Evolutionary conservation across 1,140 invertebrate genomes (phyloP), one percentile per base, ranked within the genome.

Genomic region (Pemphigus obesinymphae): DNA sequence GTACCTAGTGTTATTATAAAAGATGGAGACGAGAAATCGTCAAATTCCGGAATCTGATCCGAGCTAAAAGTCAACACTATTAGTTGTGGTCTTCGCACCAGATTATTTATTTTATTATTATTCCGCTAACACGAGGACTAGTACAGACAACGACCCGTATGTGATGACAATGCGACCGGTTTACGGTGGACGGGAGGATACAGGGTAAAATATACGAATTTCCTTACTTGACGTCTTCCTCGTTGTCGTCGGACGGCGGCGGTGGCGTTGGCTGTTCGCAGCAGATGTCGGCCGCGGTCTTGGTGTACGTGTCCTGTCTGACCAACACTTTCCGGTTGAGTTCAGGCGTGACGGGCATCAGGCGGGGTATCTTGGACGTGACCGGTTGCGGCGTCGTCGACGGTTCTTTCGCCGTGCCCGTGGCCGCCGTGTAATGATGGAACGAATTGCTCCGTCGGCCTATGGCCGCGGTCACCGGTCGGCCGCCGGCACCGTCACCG

Each of bases 261-360:
- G 31, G n/a, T 10, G 10, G 6, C 13, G 50, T 6, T 15, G 10
- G 34, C 63, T 23, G 73, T 23, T 58, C 45, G 10, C 13, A 11
- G 31, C 53, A 37, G 23, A 63, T 20, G 3, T 80, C 76, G 23
- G 76, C 34, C 53, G 23, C 31, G 13, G 55, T 37, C 37, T 82
- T 80, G 20, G 72, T 83, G 68, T 84, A 85, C 2, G 85, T 85
- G 45, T 85, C 84, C 75, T 85, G 85, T 63, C 84, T 82, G 10
- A 29, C 78, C 8, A 85, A 72, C 34, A 73, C 78, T 48, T 83
- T 84, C n/a, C 76, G 26, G 68, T 53, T 26, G 43, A 29, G 31
- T 45, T 78, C 78, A 17, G 83, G 78, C 45, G 72, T 58, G 34
- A 45, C 48, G 31, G 50, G 11, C 53, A 63, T 80, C 11, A 45